Base-by-base conservation (phyloP, 2,113 vertebrate species). In the Leptobrachium leishanense region DNA sequence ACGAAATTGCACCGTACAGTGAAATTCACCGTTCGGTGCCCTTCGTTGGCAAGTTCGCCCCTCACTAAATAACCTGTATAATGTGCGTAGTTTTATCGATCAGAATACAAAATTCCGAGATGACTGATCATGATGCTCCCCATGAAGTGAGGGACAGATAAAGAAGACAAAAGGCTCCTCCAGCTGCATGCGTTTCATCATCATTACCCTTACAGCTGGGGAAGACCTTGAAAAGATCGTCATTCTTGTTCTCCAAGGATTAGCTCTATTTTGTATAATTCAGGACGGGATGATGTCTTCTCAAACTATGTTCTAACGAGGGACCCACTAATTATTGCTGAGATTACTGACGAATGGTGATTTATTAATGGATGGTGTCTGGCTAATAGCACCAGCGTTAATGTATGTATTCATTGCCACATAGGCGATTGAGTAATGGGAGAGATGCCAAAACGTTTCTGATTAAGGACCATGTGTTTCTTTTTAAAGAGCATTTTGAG, bases 381-480 rank as follows among this genome's bases (percentile, higher is more conserved):
- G 41, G 54, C 7, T 1, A 42, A 39, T 31, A 20, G n/a, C 62
- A 59, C 13, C 20, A 64, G 62, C 31, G 39, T 64, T 31, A 31
- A n/a, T 2, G 20, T 69, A 46, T 59, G 55, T 44, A 62, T 39
- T 42, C 53, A 69, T 2, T 57, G 75, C n/a, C 12, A 59, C 66
- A 77, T 10, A 72, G 39, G 39, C 57, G 53, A 59, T 77, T 40
- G 42, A 69, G 53, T 59, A 68, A 76, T 55, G 65, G 39, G 64
- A 75, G 2, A 43, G 43, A 43, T 76, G 74, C 64, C 64, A 55
- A 75, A 76, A 59, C 59, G 43, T 69, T 54, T 44, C 20, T 62
- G 75, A 77, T 77, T 39, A 59, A 8, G 10, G 20, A 77, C 40
- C 54, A 77, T 62, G 54, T 77, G 67, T 69, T 77, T 70, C 59